Evolutionary conservation across 2,888 invertebrate genomes (phyloP).

Genomic region (Lithophane socia): DNA sequence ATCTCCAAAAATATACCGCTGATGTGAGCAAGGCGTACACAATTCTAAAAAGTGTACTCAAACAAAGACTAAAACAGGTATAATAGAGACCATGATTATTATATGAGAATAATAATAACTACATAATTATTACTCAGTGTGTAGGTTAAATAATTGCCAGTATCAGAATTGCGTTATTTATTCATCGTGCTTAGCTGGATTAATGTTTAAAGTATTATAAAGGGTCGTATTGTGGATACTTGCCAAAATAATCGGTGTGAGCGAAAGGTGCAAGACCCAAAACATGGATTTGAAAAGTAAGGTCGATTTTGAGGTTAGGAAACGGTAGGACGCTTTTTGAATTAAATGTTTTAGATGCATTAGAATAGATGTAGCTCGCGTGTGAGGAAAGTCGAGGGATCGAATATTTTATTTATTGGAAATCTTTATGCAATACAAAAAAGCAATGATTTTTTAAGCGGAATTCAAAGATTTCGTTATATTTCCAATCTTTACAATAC

Average conservation of each 20-base stretch:
- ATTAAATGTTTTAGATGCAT: constrained; percentile 64
- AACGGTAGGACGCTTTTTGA: constrained; percentile 56
- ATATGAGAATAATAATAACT: constrained; percentile 71
- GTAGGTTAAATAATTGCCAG: constrained; percentile 81
- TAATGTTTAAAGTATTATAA: constrained; percentile 70
- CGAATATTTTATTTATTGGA: constrained; percentile 52
- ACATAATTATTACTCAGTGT: constrained; percentile 77
- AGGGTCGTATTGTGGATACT: constrained; percentile 70
- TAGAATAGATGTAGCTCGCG: constrained; percentile 55
- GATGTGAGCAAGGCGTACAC: constrained; percentile 35
- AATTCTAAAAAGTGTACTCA: constrained; percentile 63
- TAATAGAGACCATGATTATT: constrained; percentile 82
- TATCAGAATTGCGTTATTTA: constrained; percentile 70
- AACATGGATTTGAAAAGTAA: constrained; percentile 48
- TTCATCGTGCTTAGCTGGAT: constrained; percentile 84
- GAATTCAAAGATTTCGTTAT: constrained; percentile 12
- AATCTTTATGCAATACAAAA: constrained; percentile 30
- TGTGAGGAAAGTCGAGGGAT: constrained; percentile 38
- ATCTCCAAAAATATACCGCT: constrained; percentile 25
- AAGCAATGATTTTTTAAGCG: constrained; percentile 10
- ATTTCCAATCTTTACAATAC: constrained; percentile 64
- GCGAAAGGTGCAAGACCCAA: constrained; percentile 67
- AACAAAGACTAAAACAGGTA: constrained; percentile 80
- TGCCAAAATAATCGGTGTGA: constrained; percentile 86
- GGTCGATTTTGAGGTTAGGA: constrained; percentile 38